Evolutionary conservation across 2,888 invertebrate genomes (phyloP), one percentile per base, ranked within the genome.

Genomic region (Zootermopsis nevadensis): DNA sequence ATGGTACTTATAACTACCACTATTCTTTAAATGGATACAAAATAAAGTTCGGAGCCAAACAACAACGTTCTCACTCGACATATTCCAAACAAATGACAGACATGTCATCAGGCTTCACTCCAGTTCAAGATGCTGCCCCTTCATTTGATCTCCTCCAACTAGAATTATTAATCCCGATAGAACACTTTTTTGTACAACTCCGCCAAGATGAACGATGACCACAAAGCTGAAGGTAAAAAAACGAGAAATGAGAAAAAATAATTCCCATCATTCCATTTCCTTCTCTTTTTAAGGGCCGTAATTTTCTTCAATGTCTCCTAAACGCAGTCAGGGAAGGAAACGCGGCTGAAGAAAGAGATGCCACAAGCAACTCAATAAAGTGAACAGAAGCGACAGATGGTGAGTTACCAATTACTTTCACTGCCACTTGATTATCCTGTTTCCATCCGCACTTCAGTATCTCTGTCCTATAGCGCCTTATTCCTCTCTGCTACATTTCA

Each of bases 161-260:
- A 74, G 74, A 74, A 74, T 38, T 74, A 74, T 74, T 74, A 42
- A 74, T 74, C 74, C 74, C 74, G 3, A n/a, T 8, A 74, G 74
- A 74, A 74, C 74, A 74, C 74, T 74, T 74, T 74, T 74, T 74
- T 42, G 74, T 74, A n/a, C 38, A 74, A 38, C 74, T 74, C 38
- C 74, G 74, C 74, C 74, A 74, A 60, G 79, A 79, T 79, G 79
- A 79, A 79, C 60, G 79, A 79, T 79, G 79, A 60, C 79, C 79
- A 66, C 24, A 79, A 79, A 79, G 66, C 79, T 79, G 22, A 38
- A 38, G 60, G 79, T 79, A 79, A 79, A 66, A 48, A 74, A 79
- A 79, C 38, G 66, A 79, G 79, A 79, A 60, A 66, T 79, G 79
- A 66, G 79, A 66, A 60, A 66, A 79, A 79, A 79, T 79, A 35